Evolutionary conservation across 1,140 invertebrate species (phyloP).

Genomic region (Scaptomyza montana): DNA sequence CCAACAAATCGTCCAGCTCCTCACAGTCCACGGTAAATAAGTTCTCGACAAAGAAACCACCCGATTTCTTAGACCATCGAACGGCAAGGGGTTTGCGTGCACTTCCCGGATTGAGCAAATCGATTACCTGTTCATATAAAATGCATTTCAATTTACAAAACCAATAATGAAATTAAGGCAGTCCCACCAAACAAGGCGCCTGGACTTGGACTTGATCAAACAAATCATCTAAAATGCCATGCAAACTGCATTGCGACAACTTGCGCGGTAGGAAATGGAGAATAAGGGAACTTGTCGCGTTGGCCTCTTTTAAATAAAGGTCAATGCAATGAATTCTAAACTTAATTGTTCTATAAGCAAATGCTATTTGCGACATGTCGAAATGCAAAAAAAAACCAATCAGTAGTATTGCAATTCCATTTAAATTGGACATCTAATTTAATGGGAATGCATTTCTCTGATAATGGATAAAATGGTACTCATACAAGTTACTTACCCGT

Average conservation of each 20-base stretch:
- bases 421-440: constrained; percentile 45
- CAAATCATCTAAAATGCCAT: constrained; percentile 74
- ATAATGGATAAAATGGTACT: not conserved
- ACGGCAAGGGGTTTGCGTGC: constrained; percentile 92
- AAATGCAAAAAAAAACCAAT: constrained; percentile 38
- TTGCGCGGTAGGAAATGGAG: not conserved
- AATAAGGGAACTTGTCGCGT: constrained; percentile 6
- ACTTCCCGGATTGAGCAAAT: constrained; percentile 95
- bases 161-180: constrained; percentile 52
- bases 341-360: constrained; percentile 10
- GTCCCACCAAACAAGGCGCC: not conserved
- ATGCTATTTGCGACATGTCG: constrained; percentile 34
- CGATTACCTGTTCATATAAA: constrained; percentile 90
- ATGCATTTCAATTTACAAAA: constrained; percentile 74
- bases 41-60: constrained; percentile 98
- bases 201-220: constrained; percentile 33
- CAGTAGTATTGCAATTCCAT: constrained; percentile 47
- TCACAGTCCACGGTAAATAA: constrained; percentile 97
- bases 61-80: constrained; percentile 95
- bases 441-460: constrained; percentile 22
- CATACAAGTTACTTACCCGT: constrained; percentile 87
- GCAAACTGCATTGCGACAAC: constrained; percentile 57
- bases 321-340: constrained; percentile 53
- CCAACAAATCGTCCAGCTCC: constrained; percentile 95
- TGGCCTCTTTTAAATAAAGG: constrained; percentile 62